Conservation (phyloP, 1,140 invertebrate species). For the Hirudo medicinalis region DNA sequence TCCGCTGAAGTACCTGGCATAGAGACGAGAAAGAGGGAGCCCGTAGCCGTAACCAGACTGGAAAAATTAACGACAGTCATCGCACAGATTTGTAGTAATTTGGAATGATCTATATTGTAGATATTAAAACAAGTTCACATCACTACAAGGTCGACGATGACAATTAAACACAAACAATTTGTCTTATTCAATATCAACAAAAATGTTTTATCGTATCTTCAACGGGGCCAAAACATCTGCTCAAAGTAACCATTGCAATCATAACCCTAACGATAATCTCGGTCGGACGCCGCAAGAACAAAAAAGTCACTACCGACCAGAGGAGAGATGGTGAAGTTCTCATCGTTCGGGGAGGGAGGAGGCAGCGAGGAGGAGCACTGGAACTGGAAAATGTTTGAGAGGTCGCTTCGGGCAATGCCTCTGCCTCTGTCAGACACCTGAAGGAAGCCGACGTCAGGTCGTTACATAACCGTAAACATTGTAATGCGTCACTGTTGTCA, state of each 20-base stretch:
- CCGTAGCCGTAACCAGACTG: constrained; percentile 86
- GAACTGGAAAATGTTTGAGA: constrained; percentile 76
- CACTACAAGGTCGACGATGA: too few species aligned
- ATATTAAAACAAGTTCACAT: too few species aligned
- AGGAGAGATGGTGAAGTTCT: constrained; percentile 15
- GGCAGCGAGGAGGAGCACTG: constrained; percentile 76
- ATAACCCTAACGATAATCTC: not conserved
- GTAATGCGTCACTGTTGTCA: too few species aligned
- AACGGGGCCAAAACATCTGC: too few species aligned
- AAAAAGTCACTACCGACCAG: constrained; percentile 18
- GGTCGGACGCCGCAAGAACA: not conserved
- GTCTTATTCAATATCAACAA: too few species aligned
- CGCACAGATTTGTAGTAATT: too few species aligned
- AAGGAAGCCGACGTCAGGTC: constrained; percentile 25
- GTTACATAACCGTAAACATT: too few species aligned
- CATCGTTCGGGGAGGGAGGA: constrained; percentile 23
- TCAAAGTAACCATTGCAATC: not conserved
- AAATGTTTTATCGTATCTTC: too few species aligned
- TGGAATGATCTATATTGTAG: too few species aligned
- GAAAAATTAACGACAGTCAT: too few species aligned
- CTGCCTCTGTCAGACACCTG: constrained; percentile 88
- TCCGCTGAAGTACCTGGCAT: constrained; percentile 94
- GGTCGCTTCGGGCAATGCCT: constrained; percentile 33
- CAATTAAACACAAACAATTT: too few species aligned
- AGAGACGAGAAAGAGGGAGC: constrained; percentile 85